Evolutionary conservation across 2,113 vertebrate genomes (phyloP).

Genomic region (Xiphophorus maculatus): DNA sequence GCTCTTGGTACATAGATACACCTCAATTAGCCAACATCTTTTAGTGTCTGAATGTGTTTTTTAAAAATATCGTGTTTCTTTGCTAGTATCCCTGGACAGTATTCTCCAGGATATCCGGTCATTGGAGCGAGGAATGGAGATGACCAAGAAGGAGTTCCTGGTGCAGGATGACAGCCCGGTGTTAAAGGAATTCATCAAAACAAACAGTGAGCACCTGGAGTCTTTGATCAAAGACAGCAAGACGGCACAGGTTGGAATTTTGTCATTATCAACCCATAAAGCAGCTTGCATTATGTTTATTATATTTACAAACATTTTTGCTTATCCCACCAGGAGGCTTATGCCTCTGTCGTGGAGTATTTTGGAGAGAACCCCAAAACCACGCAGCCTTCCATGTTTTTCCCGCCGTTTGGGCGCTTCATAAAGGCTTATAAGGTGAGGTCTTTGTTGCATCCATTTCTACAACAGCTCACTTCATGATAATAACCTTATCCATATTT

Average conservation of each 20-base stretch:
- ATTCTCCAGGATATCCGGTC: conserved; percentile 87
- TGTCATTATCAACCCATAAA: background rate
- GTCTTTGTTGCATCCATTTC: background rate
- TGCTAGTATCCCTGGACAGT: conserved; percentile 89
- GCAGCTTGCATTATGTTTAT: background rate
- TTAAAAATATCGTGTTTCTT: conserved; percentile 2
- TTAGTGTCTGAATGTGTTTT: background rate
- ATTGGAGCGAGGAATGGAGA: conserved; percentile 92
- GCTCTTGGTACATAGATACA: conserved; percentile 83
- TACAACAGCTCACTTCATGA: background rate
- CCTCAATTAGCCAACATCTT: background rate
- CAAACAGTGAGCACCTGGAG: conserved; percentile 84
- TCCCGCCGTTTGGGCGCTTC: conserved; percentile 89
- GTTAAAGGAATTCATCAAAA: conserved; percentile 92
- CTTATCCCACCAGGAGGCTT: conserved; percentile 85
- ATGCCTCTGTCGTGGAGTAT: conserved; percentile 89
- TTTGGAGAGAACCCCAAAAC: conserved; percentile 96
- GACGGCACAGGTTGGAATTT: conserved; percentile 86
- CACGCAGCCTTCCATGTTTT: conserved; percentile 90
- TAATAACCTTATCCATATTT: background rate
- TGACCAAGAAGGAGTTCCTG: conserved; percentile 91
- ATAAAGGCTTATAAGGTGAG: conserved; percentile 92
- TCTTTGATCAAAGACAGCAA: conserved; percentile 89
- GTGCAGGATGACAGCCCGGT: conserved; percentile 88
- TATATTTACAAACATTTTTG: background rate